Conservation (phyloP, 2,797 vertebrate genomes). For the Gobionotothen gibberifrons region DNA sequence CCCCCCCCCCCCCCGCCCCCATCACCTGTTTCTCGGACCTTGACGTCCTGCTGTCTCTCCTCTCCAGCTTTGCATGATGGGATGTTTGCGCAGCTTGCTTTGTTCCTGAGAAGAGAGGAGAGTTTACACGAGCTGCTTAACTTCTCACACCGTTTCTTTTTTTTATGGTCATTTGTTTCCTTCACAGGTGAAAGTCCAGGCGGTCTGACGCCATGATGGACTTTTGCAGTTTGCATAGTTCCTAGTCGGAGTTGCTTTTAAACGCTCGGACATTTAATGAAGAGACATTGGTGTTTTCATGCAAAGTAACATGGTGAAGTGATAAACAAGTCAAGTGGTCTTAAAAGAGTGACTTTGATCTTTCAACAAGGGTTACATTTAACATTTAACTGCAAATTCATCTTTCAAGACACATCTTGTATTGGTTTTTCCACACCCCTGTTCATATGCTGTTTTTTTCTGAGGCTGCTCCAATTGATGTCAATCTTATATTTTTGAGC, state of each 20-base stretch:
- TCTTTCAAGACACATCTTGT: neutral
- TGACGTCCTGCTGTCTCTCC: conserved; percentile 41
- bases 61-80: neutral
- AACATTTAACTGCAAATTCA: neutral
- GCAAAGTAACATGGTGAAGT: neutral
- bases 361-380: neutral
- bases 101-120: conserved; percentile 63
- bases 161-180: conserved; percentile 17
- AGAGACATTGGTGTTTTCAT: neutral
- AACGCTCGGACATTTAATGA: neutral
- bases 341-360: neutral
- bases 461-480: neutral
- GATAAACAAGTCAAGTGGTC: neutral
- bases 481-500: neutral
- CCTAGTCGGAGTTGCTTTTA: neutral
- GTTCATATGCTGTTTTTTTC: neutral
- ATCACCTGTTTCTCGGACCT: conserved; percentile 82
- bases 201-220: neutral
- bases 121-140: conserved; percentile 80
- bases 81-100: conserved; percentile 80
- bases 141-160: conserved; percentile 71
- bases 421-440: too few species aligned
- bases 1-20: conserved; percentile 1
- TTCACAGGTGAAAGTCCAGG: conserved; percentile 48
- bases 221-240: neutral